phyloP scores from a whole-genome alignment of 2,888 invertebrate genomes.

The Osmoderma eremita region DNA sequence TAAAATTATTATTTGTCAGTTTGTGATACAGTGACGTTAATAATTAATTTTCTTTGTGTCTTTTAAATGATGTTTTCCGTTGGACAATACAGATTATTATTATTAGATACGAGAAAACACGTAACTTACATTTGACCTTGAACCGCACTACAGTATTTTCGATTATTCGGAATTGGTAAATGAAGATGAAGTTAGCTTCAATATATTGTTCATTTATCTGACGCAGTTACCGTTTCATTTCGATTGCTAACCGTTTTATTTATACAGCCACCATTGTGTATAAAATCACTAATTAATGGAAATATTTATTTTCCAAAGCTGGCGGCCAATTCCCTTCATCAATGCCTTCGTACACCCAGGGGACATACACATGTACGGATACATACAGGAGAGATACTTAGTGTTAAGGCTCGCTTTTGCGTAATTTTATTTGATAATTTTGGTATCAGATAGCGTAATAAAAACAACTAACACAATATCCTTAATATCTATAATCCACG shows the following conservation, averaged over 20 bases:
- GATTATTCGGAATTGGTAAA: too few relatives aligned
- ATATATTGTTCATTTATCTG: too few relatives aligned
- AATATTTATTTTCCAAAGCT: conserved; percentile 68
- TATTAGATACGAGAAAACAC: too few relatives aligned
- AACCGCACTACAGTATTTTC: too few relatives aligned
- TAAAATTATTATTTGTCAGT: too few relatives aligned
- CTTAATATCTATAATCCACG: neutral
- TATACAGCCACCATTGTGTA: conserved; percentile 5
- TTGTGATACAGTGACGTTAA: too few relatives aligned
- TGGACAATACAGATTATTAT: too few relatives aligned
- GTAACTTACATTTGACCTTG: too few relatives aligned
- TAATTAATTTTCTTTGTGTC: too few relatives aligned
- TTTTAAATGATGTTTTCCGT: too few relatives aligned
- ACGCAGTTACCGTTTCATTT: conserved; percentile 15
- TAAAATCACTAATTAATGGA: conserved; percentile 50
- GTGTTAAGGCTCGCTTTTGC: conserved; percentile 45
- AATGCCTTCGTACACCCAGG: conserved; percentile 83
- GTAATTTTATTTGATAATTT: conserved; percentile 52
- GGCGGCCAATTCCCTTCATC: conserved; percentile 85
- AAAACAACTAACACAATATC: neutral
- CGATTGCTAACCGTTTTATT: conserved; percentile 14
- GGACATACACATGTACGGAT: conserved; percentile 89
- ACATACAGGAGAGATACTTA: conserved; percentile 46
- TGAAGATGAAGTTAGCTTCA: neutral
- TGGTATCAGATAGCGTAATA: neutral